Evolutionary conservation across 2,113 vertebrate species (phyloP).

Genomic region (Dasyurus viverrinus): DNA sequence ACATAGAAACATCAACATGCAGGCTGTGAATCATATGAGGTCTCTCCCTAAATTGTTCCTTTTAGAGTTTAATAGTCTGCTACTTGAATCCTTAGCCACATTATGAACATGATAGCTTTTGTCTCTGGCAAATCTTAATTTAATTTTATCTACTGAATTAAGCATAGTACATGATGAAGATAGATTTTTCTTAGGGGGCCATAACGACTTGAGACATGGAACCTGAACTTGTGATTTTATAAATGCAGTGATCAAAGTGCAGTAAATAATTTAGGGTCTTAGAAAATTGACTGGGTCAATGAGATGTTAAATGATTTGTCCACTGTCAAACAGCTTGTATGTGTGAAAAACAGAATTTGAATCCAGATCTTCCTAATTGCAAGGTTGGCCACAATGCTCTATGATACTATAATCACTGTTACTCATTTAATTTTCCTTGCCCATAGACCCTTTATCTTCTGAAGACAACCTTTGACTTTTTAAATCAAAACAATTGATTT

Average conservation of each 20-base stretch:
- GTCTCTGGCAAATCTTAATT: constrained; percentile 2
- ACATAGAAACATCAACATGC: neutral
- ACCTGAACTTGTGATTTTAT: neutral
- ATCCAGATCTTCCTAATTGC: neutral
- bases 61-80: constrained; percentile 16
- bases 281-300: neutral
- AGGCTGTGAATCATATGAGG: neutral
- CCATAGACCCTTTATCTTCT: neutral
- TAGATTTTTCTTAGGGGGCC: neutral
- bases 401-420: neutral
- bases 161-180: neutral
- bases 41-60: neutral
- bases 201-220: neutral
- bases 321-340: neutral
- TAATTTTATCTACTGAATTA: neutral
- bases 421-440: neutral
- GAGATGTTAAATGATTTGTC: neutral
- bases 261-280: neutral
- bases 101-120: neutral
- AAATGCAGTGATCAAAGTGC: neutral
- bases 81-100: neutral
- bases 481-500: neutral
- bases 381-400: neutral
- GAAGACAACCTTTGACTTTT: neutral
- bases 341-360: neutral